Evolutionary conservation across 37 sponge, comb jelly and placozoan species (phyloP).

Genomic region (Cladorhizidae sp.): DNA sequence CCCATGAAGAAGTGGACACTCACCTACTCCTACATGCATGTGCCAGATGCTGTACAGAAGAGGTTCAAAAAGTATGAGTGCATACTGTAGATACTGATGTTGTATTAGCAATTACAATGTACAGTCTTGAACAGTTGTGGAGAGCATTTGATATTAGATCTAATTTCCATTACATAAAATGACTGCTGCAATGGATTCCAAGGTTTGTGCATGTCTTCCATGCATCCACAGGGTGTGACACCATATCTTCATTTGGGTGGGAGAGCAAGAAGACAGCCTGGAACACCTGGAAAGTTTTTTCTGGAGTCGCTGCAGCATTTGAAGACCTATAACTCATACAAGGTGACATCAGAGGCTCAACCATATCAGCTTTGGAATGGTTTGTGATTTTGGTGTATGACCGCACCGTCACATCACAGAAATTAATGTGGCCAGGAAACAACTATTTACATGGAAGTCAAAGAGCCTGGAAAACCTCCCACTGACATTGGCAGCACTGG

Average conservation of each 20-base stretch:
- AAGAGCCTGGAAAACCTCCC: too few species aligned
- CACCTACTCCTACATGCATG: slow-evolving; percentile 55
- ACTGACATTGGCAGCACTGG: too few species aligned
- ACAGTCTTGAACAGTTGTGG: slow-evolving; percentile 22
- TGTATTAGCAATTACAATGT: slow-evolving; percentile 28
- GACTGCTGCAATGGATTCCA: slow-evolving; percentile 8
- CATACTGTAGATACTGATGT: slow-evolving; percentile 44
- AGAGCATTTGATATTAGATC: slow-evolving; percentile 18
- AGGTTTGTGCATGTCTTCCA: not conserved
- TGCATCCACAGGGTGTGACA: not conserved
- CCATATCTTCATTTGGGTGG: not conserved
- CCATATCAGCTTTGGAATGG: too few species aligned
- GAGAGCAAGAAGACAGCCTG: not conserved
- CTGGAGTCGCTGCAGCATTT: too few species aligned
- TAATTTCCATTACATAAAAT: too few species aligned
- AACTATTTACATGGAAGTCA: too few species aligned
- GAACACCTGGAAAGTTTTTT: not conserved
- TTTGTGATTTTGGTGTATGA: too few species aligned
- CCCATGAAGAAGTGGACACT: slow-evolving; percentile 48
- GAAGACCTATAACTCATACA: too few species aligned
- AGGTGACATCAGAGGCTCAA: too few species aligned
- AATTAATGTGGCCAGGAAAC: too few species aligned
- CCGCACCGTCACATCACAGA: too few species aligned
- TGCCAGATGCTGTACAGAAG: not conserved
- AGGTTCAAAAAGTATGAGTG: slow-evolving; percentile 16